Base-by-base conservation (phyloP, 2,888 invertebrate genomes). In the Conistra vaccinii region DNA sequence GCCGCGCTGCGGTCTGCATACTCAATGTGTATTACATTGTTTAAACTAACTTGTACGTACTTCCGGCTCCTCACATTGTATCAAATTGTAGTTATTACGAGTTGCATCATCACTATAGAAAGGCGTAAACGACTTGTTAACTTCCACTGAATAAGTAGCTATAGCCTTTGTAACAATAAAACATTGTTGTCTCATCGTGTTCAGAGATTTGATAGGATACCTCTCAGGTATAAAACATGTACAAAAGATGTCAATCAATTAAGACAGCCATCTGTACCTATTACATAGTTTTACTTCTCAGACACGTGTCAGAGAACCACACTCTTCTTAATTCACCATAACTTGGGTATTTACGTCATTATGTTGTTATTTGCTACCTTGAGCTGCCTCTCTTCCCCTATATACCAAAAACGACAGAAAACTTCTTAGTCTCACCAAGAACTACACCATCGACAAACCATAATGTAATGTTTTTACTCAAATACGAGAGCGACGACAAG, bases 21-120 rank as follows among this genome's bases (percentile, higher is more conserved):
- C 63, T 12, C n/a, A 39, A 48, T 63, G 63, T 73, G 73, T 73
- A 73, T 73, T 53, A 73, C 73, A 74, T 73, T 58, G 74, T 73
- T 48, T 39, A n/a, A 23, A 63, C 39, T 58, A 73, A 74, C 58
- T 74, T 17, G n/a, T 32, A 32, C 48, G 39, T 45, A 58, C 12
- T 74, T 65, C 42, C 66, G 32, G 66, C 58, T 42, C 45, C 51
- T 74, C 29, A 42, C 66, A 42, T 42, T 75, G 39, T 63, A 58
- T 65, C 39, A 48, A 48, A 75, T 58, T 65, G 39, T 32, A 23
- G 10, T 58, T 73, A 72, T 48, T 35, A 70, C 3, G 17, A 72
- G 29, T 23, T 32, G 39, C 51, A 32, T 12, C 51, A 32, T 17
- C 32, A 53, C 26, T 60, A n/a, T n/a, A 29, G 48, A 48, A 48